Base-by-base conservation (phyloP, 2,113 vertebrate species). In the Danionella cerebrum region DNA sequence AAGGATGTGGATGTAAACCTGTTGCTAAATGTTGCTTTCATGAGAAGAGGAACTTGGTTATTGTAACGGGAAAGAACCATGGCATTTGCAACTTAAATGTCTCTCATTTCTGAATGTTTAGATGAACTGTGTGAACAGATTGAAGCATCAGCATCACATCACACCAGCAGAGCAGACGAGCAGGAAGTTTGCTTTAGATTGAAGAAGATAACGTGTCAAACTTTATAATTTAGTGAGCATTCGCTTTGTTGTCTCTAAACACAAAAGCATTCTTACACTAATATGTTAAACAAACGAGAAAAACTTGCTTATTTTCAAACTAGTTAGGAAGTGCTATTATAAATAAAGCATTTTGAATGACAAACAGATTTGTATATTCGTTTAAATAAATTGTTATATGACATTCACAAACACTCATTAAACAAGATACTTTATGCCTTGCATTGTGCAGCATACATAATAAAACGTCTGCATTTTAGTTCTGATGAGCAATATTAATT, bases 401-500 rank as follows among this genome's bases (percentile, higher is more conserved):
- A n/a, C 18, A 29, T 7, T n/a, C 13, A 38, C 12, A 38, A 57
- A 55, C 16, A 48, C 2, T 1, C 45, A 12, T 53, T 3, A 18
- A 53, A 18, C 25, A 54, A n/a, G n/a, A n/a, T n/a, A n/a, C n/a
- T n/a, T n/a, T n/a, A n/a, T n/a, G n/a, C 18, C 13, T 33, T 9
- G 39, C 2, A 14, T 41, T 27, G 12, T 25, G 14, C 21, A 27
- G 6, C 55, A 29, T 12, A 8, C 5, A 7, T 5, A 33, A 33
- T 6, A 31, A 3, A 51, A 29, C 48, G 5, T 24, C 38, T 3
- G 1, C 4, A 41, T 69, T 77, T 70, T 80, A 79, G 31, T 74
- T 45, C 3, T 12, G 21, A 45, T 6, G 21, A 31, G 5, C 10
- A 10, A 5, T 14, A 3, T 14, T 33, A 3, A 22, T 21, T 75